phyloP scores from a whole-genome alignment of 2,888 invertebrate species.

The Smittia aterrima region DNA sequence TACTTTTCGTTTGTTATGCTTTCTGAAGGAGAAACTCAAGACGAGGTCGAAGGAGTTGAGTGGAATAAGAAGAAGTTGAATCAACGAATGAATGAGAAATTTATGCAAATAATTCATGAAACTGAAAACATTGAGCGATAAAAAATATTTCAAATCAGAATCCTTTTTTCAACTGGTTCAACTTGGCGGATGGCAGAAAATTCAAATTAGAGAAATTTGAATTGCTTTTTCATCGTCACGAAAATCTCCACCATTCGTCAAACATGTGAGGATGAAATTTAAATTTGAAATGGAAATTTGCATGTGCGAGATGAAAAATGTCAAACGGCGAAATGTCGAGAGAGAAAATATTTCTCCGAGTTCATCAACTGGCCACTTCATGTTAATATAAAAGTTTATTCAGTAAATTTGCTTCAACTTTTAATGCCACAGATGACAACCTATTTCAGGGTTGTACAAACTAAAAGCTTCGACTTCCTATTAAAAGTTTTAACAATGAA shows the following conservation, averaged over 20 bases:
- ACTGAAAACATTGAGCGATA: background rate
- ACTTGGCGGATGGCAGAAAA: background rate
- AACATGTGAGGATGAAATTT: background rate
- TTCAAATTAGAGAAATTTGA: background rate
- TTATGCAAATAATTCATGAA: constrained; percentile 11
- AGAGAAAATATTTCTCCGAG: background rate
- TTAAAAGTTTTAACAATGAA: too few species aligned
- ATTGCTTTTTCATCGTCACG: too few species aligned
- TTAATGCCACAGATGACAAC: too few species aligned
- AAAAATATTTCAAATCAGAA: background rate
- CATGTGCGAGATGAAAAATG: background rate
- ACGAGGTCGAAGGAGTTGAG: too few species aligned
- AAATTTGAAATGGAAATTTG: background rate
- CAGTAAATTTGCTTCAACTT: too few species aligned
- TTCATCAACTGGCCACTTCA: too few species aligned
- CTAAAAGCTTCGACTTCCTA: too few species aligned
- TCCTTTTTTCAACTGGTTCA: background rate
- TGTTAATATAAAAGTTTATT: too few species aligned
- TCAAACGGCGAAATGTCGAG: background rate
- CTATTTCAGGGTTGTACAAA: too few species aligned
- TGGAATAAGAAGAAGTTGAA: too few species aligned
- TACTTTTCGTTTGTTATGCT: background rate
- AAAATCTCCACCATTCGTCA: background rate
- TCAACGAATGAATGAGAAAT: constrained; percentile 7
- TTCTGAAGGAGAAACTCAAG: background rate